Percentiles rank a stretch among this genome's conserved stretches.
Conservation (phyloP, 2,888 invertebrate genomes). For the Drosophila neutralis region DNA sequence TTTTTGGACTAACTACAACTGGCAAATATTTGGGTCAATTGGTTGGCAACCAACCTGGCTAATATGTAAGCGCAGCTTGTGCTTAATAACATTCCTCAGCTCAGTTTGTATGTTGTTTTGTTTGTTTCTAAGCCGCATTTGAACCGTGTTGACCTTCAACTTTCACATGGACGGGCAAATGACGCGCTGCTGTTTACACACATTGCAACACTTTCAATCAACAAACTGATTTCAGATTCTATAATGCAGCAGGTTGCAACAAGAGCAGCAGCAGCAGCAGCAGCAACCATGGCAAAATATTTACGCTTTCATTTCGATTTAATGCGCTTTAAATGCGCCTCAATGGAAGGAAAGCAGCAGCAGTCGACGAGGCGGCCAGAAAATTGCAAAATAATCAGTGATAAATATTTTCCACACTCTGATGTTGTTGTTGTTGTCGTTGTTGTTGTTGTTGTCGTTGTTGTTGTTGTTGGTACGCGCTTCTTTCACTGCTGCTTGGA, state of each 20-base stretch:
- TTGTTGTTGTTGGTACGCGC: conserved; percentile 29
- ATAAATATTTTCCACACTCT: conserved; percentile 72
- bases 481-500: conserved; percentile 38
- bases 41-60: conserved; percentile 44
- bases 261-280: conserved; percentile 4
- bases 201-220: conserved; percentile 62
- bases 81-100: conserved; percentile 18
- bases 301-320: conserved; percentile 79
- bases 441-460: conserved; percentile 6
- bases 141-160: conserved; percentile 55
- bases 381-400: conserved; percentile 72
- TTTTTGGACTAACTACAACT: background rate
- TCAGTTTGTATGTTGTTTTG: background rate
- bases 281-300: conserved; percentile 47
- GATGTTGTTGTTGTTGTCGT: conserved; percentile 15
- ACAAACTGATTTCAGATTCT: conserved; percentile 43
- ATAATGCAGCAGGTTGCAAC: conserved; percentile 37
- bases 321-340: conserved; percentile 72
- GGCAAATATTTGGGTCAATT: conserved; percentile 35
- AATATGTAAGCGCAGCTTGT: conserved; percentile 36
- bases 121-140: conserved; percentile 38
- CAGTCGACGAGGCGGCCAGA: conserved; percentile 13
- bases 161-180: conserved; percentile 39
- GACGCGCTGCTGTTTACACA: conserved; percentile 34
- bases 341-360: conserved; percentile 49